Conservation (phyloP, 2,888 invertebrate species). For the Autographa pulchrina region DNA sequence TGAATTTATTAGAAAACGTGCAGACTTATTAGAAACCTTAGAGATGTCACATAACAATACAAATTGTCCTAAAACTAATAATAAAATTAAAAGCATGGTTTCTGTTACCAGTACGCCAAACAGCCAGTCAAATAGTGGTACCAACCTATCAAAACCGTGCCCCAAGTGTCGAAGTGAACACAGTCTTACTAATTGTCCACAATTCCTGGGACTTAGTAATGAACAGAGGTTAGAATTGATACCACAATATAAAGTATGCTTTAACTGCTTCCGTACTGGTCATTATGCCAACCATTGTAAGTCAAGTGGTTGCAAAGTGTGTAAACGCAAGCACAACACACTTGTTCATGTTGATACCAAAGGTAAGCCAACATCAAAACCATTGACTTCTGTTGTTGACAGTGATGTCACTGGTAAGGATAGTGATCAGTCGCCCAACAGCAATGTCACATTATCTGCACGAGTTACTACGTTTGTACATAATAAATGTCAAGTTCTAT, state of each 20-base stretch:
- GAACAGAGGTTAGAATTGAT: constrained; percentile 12
- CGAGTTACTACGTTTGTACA: background rate
- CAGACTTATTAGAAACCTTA: constrained; percentile 18
- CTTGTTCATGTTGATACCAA: constrained; percentile 18
- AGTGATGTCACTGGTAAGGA: background rate
- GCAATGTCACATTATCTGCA: background rate
- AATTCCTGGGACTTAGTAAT: constrained; percentile 19
- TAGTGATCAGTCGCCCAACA: background rate
- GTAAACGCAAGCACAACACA: constrained; percentile 28
- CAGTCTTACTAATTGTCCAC: constrained; percentile 12
- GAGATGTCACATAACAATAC: background rate
- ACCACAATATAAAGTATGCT: constrained; percentile 45
- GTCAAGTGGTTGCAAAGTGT: constrained; percentile 24
- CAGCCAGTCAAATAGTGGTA: background rate
- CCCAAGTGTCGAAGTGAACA: constrained; percentile 20
- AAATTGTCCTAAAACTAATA: background rate
- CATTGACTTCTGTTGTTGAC: background rate
- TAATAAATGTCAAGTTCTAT: background rate
- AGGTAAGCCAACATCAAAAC: background rate
- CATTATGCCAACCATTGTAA: constrained; percentile 47
- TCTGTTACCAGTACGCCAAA: background rate
- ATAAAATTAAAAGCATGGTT: background rate
- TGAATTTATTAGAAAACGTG: constrained; percentile 25
- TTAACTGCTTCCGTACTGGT: constrained; percentile 48
- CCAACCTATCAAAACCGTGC: background rate